These are phyloP conservation scores for Glossophaga mutica DNA, from an alignment of 2,797 vertebrate species.

Conservation along the genomic window DNA sequence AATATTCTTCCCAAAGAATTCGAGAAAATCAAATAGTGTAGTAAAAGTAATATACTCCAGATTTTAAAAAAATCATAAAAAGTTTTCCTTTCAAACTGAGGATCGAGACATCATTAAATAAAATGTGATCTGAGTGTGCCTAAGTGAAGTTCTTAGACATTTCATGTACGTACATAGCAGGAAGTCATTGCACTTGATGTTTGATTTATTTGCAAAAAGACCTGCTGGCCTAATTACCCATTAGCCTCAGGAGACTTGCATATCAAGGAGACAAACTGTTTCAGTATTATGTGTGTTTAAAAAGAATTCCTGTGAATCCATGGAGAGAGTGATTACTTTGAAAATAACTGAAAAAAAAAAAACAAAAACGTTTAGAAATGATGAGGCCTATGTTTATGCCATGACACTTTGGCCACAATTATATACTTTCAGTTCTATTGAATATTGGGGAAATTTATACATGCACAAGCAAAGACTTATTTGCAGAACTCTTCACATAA, in stretches of 20 bases:
- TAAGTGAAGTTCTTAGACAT: slow-evolving; percentile 36
- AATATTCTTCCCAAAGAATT: background rate
- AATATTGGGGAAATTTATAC: background rate
- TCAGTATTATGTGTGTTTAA: slow-evolving; percentile 44
- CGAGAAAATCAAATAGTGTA: background rate
- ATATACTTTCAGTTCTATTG: background rate
- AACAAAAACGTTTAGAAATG: background rate
- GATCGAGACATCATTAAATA: slow-evolving; percentile 14
- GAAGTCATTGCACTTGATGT: slow-evolving; percentile 30
- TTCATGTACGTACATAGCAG: background rate
- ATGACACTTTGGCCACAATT: background rate
- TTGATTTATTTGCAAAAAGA: slow-evolving; percentile 66
- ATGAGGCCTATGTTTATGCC: background rate
- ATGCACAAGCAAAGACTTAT: background rate
- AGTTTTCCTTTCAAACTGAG: background rate
- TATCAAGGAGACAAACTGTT: slow-evolving; percentile 36
- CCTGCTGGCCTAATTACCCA: slow-evolving; percentile 2
- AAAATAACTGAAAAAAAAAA: background rate
- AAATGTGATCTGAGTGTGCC: background rate
- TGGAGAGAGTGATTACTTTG: background rate
- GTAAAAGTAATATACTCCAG: background rate
- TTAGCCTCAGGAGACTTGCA: background rate
- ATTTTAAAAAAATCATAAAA: slow-evolving; percentile 33
- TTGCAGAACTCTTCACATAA: background rate
- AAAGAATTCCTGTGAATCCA: background rate